A percentile compares a stretch with the other conserved stretches of the same genome.
Conservation (phyloP, 2,113 vertebrate genomes). For the Callithrix jacchus region DNA sequence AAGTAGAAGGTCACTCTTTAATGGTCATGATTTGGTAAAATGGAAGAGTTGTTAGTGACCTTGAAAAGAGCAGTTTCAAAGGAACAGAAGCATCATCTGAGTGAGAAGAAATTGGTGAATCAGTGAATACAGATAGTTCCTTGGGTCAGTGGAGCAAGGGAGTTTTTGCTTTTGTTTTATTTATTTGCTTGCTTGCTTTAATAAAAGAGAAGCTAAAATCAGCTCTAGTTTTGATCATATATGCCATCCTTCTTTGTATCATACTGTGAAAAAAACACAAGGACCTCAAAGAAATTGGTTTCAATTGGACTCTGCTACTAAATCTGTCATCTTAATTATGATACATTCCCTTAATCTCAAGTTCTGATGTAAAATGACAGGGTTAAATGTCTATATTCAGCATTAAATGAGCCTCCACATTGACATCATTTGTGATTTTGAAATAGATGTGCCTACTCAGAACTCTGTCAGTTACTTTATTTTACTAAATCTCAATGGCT, state of each 20-base stretch:
- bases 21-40: background rate
- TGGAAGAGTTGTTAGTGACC: background rate
- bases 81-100: background rate
- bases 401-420: background rate
- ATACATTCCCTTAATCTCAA: background rate
- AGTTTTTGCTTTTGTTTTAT: background rate
- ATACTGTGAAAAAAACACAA: background rate
- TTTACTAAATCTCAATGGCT: background rate
- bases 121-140: background rate
- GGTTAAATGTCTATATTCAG: background rate
- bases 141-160: background rate
- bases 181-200: slow-evolving; percentile 4
- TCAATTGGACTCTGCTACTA: background rate
- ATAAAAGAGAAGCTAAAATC: background rate
- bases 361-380: background rate
- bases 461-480: background rate
- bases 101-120: background rate
- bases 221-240: background rate
- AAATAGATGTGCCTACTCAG: background rate
- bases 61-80: background rate
- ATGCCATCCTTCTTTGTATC: background rate
- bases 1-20: background rate
- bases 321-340: background rate
- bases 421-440: background rate
- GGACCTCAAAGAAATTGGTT: background rate